Evolutionary conservation across 2,797 vertebrate species (phyloP), one percentile per base, ranked within the genome.

Genomic region (Labroides dimidiatus): DNA sequence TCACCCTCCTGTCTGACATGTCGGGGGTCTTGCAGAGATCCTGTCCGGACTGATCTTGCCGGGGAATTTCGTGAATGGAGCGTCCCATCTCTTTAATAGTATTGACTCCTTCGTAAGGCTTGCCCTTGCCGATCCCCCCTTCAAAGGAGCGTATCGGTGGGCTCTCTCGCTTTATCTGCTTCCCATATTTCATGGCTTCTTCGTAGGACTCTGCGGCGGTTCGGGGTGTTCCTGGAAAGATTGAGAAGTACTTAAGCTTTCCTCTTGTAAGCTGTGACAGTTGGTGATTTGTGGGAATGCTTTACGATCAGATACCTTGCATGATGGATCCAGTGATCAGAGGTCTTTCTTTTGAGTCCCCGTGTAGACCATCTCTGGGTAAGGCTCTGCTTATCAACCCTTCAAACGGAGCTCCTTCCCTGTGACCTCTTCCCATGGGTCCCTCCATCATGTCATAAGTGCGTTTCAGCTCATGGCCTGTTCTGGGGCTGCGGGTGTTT

Each of bases 1-100:
- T 92, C 44, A 95, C 90, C 0, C 95, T 94, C 72, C 97, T 92
- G 84, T 95, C 95, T 16, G 93, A 91, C 58, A 96, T 89, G 61
- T 98, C 97, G 3, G 97, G 97, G 63, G 96, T 97, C 89, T 98
- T 99, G 64, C 96, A 93, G 77, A 92, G 95, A 75, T 99, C 97
- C 87, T 96, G 96, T 77, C 93, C 94, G 15, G 95, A 44, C 24
- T 95, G 92, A 42, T 98, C 96, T 88, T 98, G 96, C 21, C 97
- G 91, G 16, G 98, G 97, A 72, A 99, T 99, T 91, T 99, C 97
- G 0, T 99, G 98, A 89, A 99, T 97, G 51, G 97, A 99, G 48
- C 98, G 96, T 3, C 98, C 97, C 95, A 96, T 96, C 84, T 99
- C 98, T 88, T 99, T 99, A 75, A 99, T 99, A 53, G 97, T 99